phyloP scores from a whole-genome alignment of 2,797 vertebrate genomes.

The Poecilia gillii region DNA sequence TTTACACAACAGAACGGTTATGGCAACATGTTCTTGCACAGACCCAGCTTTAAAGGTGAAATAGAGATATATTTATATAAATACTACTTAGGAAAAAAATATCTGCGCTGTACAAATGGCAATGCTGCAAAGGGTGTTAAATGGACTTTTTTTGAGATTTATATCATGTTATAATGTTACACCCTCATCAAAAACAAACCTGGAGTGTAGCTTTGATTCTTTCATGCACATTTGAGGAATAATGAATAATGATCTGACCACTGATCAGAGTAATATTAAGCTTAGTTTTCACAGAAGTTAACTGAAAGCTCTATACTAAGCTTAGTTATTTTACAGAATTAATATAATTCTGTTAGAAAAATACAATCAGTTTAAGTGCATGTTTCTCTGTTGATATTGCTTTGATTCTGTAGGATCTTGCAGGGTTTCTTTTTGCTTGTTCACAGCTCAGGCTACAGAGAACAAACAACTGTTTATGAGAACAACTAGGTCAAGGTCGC shows the following conservation, averaged over 20 bases:
- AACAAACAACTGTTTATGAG: conserved; percentile 3
- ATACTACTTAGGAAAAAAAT: not conserved
- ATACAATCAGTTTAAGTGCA: not conserved
- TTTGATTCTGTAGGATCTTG: not conserved
- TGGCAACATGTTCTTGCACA: not conserved
- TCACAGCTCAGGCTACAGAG: not conserved
- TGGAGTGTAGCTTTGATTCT: too few relatives aligned
- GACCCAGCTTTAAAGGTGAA: not conserved
- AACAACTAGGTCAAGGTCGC: not conserved
- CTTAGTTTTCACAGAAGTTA: not conserved
- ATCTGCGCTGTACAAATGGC: not conserved
- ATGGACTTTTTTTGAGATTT: not conserved
- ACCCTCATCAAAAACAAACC: too few relatives aligned
- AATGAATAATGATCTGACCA: too few relatives aligned
- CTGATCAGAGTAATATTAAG: too few relatives aligned
- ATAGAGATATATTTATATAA: not conserved
- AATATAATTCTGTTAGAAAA: not conserved
- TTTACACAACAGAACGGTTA: not conserved
- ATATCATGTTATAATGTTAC: too few relatives aligned
- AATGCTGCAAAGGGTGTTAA: not conserved
- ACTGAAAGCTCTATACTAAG: not conserved
- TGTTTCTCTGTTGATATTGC: not conserved
- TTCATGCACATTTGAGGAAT: too few relatives aligned
- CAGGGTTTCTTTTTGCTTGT: not conserved
- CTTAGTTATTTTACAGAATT: too few relatives aligned